Evolutionary conservation across 2,888 invertebrate genomes (phyloP).

Genomic region (Chymomyza amoena): DNA sequence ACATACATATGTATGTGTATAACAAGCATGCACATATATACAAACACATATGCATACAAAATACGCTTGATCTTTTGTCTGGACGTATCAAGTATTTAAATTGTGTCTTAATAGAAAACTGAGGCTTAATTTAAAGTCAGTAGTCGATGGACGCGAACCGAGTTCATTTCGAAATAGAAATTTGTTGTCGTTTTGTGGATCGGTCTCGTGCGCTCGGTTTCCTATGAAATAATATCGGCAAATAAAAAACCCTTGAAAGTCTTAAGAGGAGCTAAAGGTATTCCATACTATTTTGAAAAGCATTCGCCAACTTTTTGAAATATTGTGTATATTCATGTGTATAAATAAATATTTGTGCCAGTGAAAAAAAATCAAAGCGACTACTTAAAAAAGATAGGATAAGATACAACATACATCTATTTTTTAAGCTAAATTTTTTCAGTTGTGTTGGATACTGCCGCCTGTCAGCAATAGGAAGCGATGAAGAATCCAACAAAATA

Average conservation of each 20-base stretch:
- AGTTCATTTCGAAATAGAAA: constrained; percentile 25
- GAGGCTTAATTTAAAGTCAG: constrained; percentile 66
- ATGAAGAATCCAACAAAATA: not conserved
- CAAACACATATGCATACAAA: not conserved
- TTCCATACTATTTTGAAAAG: not conserved
- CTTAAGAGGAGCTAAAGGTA: constrained; percentile 43
- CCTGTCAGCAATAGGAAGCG: not conserved
- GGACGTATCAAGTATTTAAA: constrained; percentile 54
- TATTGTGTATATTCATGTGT: not conserved
- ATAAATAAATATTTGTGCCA: not conserved
- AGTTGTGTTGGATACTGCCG: not conserved
- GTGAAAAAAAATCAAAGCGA: not conserved
- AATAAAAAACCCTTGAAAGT: constrained; percentile 27
- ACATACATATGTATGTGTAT: not conserved
- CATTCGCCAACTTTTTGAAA: not conserved
- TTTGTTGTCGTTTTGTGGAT: not conserved
- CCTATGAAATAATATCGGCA: constrained; percentile 26
- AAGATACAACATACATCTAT: not conserved
- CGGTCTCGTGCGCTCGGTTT: constrained; percentile 12
- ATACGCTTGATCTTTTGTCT: not conserved
- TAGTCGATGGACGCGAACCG: constrained; percentile 59
- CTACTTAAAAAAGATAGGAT: not conserved
- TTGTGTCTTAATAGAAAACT: constrained; percentile 51
- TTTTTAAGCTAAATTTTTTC: not conserved
- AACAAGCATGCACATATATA: not conserved